Base-by-base conservation (phyloP, 2,113 vertebrate genomes). In the Xiphophorus couchianus region DNA sequence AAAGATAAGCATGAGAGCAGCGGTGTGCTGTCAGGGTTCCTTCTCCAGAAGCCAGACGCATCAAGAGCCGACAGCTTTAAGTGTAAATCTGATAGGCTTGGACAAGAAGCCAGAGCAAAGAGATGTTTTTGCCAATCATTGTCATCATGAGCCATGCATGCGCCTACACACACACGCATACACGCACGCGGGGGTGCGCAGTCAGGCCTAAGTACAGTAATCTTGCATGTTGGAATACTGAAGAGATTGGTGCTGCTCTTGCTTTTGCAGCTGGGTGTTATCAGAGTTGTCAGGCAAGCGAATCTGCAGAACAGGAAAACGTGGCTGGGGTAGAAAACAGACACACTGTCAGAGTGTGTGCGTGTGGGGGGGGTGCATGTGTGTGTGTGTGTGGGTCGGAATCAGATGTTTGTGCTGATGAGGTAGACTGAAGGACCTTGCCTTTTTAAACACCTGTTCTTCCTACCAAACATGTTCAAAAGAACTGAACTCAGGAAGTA, bases 281-380 rank as follows among this genome's bases (percentile, higher is more conserved):
- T 90, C 84, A 83, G 81, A 85, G 85, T 82, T 90, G 83, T 89
- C 88, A 89, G 86, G 81, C 71, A 75, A 73, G 78, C 71, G 74
- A 80, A 92, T 89, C 89, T 90, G 89, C 85, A 84, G 84, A 71
- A 72, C 63, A 39, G 75, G 74, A 86, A 73, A 80, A 85, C 78
- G 88, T 86, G 86, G 72, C 42, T 69, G 65, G 86, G 68, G 62
- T 86, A 77, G 69, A 72, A 85, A 89, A 85, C 73, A 87, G 83
- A 69, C 48, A 62, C 62, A 71, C 81, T 77, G 67, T 80, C 64
- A 78, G 72, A 4, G 63, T 39, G 63, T 22, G 62, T 61, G 67
- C 69, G 66, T 75, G 66, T 31, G 66, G 61, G 54, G 27, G 66
- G 30, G 60, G 58, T 28, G 28, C 28, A 28, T 28, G 44, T 4